These are phyloP conservation scores for Struthidea cinerea DNA, from an alignment of 2,113 vertebrate species.

Conservation along the genomic window DNA sequence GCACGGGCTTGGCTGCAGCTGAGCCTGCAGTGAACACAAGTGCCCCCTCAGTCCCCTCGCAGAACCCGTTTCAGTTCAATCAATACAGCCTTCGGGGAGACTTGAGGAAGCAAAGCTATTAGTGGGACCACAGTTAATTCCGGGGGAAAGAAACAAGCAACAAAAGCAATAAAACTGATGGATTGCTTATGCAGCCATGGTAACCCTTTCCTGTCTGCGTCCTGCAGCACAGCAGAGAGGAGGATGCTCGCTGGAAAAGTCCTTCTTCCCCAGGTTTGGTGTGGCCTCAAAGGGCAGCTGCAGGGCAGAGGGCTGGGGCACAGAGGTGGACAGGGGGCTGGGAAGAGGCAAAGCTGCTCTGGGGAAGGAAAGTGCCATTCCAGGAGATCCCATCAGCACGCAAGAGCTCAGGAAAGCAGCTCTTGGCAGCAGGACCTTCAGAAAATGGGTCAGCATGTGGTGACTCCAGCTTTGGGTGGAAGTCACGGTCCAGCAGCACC, in stretches of 20 bases:
- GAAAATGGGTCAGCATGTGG: rapidly evolving
- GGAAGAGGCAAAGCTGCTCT: neutral
- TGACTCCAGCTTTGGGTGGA: neutral
- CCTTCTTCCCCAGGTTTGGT: neutral
- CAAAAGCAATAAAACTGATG: conserved; percentile 47
- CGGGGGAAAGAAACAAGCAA: conserved; percentile 36
- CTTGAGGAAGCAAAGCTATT: conserved; percentile 32
- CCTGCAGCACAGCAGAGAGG: neutral
- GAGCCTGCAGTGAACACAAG: neutral
- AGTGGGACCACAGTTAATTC: conserved; percentile 49
- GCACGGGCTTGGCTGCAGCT: neutral
- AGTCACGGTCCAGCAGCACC: neutral
- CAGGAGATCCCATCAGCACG: neutral
- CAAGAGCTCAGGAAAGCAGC: neutral
- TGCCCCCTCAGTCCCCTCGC: neutral
- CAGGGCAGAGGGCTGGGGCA: neutral
- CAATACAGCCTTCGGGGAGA: conserved; percentile 12
- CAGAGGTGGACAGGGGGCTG: neutral
- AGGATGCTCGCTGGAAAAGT: neutral
- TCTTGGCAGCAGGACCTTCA: neutral
- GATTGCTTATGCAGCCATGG: neutral
- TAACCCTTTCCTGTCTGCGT: neutral
- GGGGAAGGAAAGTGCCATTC: neutral
- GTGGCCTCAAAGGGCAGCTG: neutral
- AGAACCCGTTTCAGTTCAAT: neutral